Conservation (phyloP, 2,113 vertebrate species). For the Sarotherodon lohbergeri region DNA sequence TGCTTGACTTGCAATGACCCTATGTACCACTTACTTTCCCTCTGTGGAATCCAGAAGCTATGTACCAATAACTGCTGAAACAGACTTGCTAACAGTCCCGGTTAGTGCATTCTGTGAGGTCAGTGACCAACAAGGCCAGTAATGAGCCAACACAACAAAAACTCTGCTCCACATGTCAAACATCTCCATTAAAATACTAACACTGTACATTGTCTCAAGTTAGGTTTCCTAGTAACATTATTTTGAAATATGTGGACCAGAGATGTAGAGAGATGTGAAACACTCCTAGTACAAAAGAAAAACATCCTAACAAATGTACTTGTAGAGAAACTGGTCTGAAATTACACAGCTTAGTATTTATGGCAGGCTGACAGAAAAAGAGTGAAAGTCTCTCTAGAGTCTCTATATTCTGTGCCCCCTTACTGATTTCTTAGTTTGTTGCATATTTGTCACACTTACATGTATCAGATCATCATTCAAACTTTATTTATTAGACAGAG, state of each 20-base stretch:
- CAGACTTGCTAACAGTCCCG: not conserved
- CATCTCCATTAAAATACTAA: not conserved
- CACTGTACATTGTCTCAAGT: not conserved
- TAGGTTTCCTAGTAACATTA: not conserved
- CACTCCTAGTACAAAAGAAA: not conserved
- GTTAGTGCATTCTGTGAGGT: not conserved
- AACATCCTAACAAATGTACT: not conserved
- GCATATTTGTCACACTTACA: not conserved
- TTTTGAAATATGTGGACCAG: not conserved
- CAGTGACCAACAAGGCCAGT: not conserved
- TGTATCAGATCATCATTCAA: not conserved
- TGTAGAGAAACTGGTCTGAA: not conserved
- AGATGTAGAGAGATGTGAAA: not conserved
- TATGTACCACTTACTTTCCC: not conserved
- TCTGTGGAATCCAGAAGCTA: not conserved
- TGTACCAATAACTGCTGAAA: not conserved
- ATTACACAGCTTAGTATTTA: not conserved
- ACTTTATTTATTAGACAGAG: not conserved
- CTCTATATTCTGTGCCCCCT: not conserved
- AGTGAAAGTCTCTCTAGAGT: not conserved
- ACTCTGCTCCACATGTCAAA: not conserved
- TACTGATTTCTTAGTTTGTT: not conserved
- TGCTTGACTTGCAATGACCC: not conserved
- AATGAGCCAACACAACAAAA: not conserved
- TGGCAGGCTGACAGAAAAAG: not conserved